phyloP scores from a whole-genome alignment of 2,113 vertebrate species.

The Bostrychus sinensis region DNA sequence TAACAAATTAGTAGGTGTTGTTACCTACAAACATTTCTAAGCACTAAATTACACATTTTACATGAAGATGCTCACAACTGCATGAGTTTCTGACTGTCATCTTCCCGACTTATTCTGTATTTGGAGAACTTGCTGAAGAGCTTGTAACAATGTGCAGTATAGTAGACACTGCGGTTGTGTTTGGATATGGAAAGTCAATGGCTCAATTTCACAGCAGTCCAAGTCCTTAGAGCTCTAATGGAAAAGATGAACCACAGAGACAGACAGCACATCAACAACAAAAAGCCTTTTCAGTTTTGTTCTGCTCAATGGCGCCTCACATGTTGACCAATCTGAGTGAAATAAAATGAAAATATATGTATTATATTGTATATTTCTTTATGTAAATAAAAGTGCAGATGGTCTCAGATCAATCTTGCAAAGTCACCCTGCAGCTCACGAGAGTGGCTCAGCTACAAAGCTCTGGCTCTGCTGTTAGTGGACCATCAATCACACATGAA shows the following conservation, averaged over 20 bases:
- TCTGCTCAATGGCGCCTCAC: no score
- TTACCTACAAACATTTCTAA: no score
- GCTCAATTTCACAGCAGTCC: neutral
- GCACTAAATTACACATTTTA: no score
- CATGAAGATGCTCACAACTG: no score
- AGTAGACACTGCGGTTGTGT: neutral
- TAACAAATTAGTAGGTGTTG: no score
- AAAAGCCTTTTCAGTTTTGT: neutral
- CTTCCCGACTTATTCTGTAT: neutral
- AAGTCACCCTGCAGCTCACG: constrained; percentile 50
- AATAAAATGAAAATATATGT: constrained; percentile 13
- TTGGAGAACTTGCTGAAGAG: neutral
- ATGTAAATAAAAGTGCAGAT: no score
- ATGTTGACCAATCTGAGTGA: neutral
- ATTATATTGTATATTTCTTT: constrained; percentile 10
- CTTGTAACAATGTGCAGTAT: neutral
- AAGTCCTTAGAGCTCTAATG: neutral
- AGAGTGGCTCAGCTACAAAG: constrained; percentile 33
- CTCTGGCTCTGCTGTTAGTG: constrained; percentile 6
- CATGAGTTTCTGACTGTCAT: no score
- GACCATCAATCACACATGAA: constrained; percentile 16
- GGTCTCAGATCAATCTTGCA: constrained; percentile 38
- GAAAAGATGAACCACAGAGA: constrained; percentile 1
- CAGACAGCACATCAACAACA: neutral
- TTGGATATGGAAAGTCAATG: neutral